Percentiles rank a stretch among this genome's conserved stretches.
Evolutionary conservation across 2,113 vertebrate genomes (phyloP).

Genomic region (Mustelus asterias): DNA sequence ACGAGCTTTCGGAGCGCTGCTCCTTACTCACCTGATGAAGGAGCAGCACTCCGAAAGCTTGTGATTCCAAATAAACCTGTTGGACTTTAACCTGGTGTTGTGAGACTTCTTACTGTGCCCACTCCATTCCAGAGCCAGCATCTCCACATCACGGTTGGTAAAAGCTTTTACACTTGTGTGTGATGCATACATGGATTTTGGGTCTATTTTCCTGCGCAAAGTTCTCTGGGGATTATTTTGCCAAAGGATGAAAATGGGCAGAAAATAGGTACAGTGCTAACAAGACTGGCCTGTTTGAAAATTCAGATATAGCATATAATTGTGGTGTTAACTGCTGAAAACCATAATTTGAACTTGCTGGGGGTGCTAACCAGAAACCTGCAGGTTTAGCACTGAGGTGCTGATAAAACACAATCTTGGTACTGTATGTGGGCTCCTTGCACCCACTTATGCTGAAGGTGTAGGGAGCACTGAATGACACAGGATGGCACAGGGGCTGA

Average conservation of each 20-base stretch:
- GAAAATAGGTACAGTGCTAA: neutral
- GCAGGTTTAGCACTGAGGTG: neutral
- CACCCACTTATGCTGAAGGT: too few species aligned
- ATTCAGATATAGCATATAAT: neutral
- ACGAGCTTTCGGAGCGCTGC: too few species aligned
- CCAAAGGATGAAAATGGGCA: neutral
- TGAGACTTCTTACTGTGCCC: too few species aligned
- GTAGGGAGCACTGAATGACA: neutral
- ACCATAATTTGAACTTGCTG: neutral
- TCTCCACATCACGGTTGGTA: too few species aligned
- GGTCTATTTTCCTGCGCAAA: neutral
- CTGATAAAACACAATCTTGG: neutral
- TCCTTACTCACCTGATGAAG: too few species aligned
- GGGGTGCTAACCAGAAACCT: neutral
- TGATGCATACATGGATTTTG: neutral
- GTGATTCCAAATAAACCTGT: too few species aligned
- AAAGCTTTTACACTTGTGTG: neutral
- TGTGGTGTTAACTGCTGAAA: neutral
- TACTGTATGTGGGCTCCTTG: neutral
- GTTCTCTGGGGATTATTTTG: neutral
- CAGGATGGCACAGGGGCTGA: neutral
- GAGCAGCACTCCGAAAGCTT: too few species aligned
- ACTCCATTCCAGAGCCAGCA: too few species aligned
- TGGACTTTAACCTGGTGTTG: too few species aligned
- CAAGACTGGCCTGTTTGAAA: neutral